A percentile compares a stretch with the other conserved stretches of the same genome.
Conservation (phyloP, 1,140 invertebrate species). For the Lasioglossum albipes region DNA sequence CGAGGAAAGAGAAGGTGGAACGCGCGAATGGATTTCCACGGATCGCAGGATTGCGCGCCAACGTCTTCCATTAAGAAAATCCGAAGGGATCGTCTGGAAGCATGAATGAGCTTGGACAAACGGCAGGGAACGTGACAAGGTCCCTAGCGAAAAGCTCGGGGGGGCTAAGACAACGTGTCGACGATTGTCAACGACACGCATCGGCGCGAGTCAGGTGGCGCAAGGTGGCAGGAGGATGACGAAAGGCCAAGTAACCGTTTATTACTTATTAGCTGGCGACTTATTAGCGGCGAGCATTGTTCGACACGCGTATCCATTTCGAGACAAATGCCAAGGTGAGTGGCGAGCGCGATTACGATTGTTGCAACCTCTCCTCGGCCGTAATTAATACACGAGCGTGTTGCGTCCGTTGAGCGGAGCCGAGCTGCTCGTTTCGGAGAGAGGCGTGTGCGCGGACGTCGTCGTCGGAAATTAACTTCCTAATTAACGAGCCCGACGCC, state of each 20-base stretch:
- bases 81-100: no score
- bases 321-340: conserved; percentile 74
- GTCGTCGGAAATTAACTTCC: conserved; percentile 42
- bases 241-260: conserved; percentile 37
- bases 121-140: no score
- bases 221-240: conserved; percentile 29
- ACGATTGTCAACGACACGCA: no score
- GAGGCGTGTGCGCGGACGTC: conserved; percentile 11
- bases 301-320: conserved; percentile 70
- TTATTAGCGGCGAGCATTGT: conserved; percentile 73
- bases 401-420: background rate
- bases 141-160: no score
- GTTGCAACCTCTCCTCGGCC: conserved; percentile 43
- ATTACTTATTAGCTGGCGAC: conserved; percentile 62
- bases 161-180: no score
- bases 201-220: background rate
- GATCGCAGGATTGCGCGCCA: no score
- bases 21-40: no score
- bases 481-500: conserved; percentile 49
- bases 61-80: no score
- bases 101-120: no score
- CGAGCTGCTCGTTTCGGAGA: background rate
- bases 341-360: conserved; percentile 55
- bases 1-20: no score
- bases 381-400: conserved; percentile 69